These are phyloP conservation scores for Aporophyla nigra DNA, from an alignment of 2,888 invertebrate genomes.

Conservation along the genomic window DNA sequence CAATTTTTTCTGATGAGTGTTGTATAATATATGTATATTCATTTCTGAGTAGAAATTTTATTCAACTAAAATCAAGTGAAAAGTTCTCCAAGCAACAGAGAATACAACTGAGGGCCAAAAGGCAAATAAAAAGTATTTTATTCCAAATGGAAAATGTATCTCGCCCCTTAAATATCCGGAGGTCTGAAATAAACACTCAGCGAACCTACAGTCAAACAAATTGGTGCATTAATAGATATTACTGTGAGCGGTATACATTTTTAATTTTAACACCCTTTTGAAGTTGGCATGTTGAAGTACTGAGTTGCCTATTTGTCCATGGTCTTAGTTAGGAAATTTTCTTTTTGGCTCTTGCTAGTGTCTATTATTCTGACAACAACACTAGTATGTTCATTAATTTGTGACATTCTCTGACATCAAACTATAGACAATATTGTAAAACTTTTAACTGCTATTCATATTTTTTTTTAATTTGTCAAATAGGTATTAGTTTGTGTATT, in stretches of 20 bases:
- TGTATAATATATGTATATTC: background rate
- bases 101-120: background rate
- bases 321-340: background rate
- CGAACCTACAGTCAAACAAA: slow-evolving; percentile 19
- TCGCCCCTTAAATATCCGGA: slow-evolving; percentile 25
- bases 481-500: background rate
- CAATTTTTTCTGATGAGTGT: background rate
- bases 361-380: too few species aligned
- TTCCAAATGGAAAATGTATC: slow-evolving; percentile 21
- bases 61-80: background rate
- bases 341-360: background rate
- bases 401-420: background rate
- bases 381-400: background rate
- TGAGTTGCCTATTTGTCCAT: background rate
- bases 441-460: background rate
- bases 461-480: background rate
- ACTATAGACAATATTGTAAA: background rate
- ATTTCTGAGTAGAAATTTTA: background rate
- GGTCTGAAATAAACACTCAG: slow-evolving; percentile 32
- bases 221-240: background rate
- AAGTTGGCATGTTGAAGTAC: background rate
- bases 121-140: slow-evolving; percentile 27
- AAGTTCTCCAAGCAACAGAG: too few species aligned
- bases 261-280: background rate
- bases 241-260: background rate